Evolutionary conservation across 2,797 vertebrate species (phyloP), one percentile per base, ranked within the genome.

Genomic region (Pipistrellus nathusii): DNA sequence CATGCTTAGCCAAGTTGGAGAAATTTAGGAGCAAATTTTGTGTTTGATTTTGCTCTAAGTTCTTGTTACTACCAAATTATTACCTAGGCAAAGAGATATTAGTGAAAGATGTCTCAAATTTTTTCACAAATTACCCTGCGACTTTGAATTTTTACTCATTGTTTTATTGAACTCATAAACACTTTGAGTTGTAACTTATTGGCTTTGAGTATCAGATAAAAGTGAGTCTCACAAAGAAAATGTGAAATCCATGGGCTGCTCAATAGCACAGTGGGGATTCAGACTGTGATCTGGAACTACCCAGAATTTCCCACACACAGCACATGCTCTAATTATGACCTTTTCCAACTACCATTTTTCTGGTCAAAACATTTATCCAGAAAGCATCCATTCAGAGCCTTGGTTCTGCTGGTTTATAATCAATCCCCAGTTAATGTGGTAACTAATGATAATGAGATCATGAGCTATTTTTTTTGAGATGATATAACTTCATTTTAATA

Each of bases 401-500:
- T 81, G 17, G n/a, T 35, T 77, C 69, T 81, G 44, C 59, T 32
- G 11, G 6, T n/a, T 20, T 6, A 23, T 12, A 76, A 44, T 18
- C 41, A 85, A 55, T 66, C 3, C 3, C 30, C 59, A 85, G 32
- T 17, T 12, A 32, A 6, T 35, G 64, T 55, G 6, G 2, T 64
- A 27, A 6, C 23, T 21, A 38, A 25, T 27, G 27, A 13, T 25
- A 38, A 46, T 77, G 18, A 85, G 62, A 32, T 48, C 18, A 51
- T 32, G 11, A 41, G 14, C 17, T 83, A 2, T 51, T 62, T 82
- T 59, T 57, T 57, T 25, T 25, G 46, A 64, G 85, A 83, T 30
- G 30, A 46, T 10, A 44, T 75, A 41, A 53, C 25, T 53, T 4
- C 3, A 30, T 88, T 80, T 92, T 88, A 90, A 64, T 72, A 75